phyloP scores from a whole-genome alignment of 2,797 vertebrate species.

The Clarias laeviceps region DNA sequence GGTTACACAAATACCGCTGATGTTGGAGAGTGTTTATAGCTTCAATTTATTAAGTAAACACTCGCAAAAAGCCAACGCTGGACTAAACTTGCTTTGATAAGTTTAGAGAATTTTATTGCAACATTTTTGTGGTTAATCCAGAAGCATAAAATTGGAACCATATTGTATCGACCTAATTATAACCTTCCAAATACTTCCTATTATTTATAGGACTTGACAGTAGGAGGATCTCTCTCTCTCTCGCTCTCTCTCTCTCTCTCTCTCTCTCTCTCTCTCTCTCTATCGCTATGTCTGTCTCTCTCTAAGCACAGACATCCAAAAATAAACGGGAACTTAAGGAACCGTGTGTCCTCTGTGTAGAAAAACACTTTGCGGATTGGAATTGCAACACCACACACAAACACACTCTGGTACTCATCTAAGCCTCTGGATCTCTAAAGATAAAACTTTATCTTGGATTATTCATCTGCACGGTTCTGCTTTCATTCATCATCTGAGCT shows the following conservation, averaged over 20 bases:
- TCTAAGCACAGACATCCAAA: conserved; percentile 61
- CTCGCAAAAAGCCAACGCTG: too few species aligned
- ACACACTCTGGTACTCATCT: conserved; percentile 50
- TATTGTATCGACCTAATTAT: background rate
- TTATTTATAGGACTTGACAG: background rate
- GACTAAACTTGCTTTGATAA: too few species aligned
- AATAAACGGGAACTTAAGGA: conserved; percentile 73
- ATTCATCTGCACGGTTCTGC: background rate
- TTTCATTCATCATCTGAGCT: background rate
- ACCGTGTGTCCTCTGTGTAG: conserved; percentile 38
- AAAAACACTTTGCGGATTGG: conserved; percentile 63
- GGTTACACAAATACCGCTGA: too few species aligned
- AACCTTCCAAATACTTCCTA: background rate
- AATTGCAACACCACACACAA: conserved; percentile 66
- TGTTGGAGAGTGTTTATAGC: too few species aligned
- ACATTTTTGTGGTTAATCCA: background rate
- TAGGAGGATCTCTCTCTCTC: conserved; percentile 40
- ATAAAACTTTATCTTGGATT: conserved; percentile 2
- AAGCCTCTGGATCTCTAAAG: conserved; percentile 16
- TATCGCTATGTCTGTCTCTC: too few species aligned
- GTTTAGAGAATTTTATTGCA: too few species aligned
- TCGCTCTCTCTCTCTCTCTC: conserved; percentile 31
- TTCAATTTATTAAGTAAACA: too few species aligned
- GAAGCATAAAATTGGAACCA: background rate
- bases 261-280: background rate